These are phyloP conservation scores for Smittia aterrima DNA, from an alignment of 2,888 invertebrate species.

Conservation along the genomic window DNA sequence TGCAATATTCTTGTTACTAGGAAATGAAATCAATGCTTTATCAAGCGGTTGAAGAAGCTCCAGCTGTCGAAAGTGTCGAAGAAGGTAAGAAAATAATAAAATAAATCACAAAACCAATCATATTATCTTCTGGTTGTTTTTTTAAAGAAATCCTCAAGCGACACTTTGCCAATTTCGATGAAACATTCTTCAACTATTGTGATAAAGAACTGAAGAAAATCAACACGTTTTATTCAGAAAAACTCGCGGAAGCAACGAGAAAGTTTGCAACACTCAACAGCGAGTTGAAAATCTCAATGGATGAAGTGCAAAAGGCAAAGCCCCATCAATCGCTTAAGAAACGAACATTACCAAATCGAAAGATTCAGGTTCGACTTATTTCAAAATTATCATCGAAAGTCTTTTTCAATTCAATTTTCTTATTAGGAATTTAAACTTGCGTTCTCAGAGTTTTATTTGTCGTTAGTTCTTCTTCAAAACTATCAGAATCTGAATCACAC, in stretches of 20 bases:
- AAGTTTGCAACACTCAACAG: constrained; percentile 88
- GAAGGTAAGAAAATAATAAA: constrained; percentile 55
- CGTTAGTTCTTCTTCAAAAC: constrained; percentile 93
- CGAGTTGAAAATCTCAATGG: constrained; percentile 70
- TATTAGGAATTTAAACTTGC: constrained; percentile 84
- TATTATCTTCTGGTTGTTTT: no score
- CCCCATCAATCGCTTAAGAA: constrained; percentile 56
- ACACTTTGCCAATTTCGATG: constrained; percentile 91
- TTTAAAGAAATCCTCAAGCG: constrained; percentile 70
- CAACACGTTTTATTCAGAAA: constrained; percentile 63
- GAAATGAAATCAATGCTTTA: constrained; percentile 96
- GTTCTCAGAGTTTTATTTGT: constrained; percentile 97
- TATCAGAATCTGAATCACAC: constrained; percentile 98
- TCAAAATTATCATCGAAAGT: background rate
- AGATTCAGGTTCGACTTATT: constrained; percentile 62
- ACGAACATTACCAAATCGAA: constrained; percentile 67
- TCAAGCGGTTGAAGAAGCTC: constrained; percentile 85
- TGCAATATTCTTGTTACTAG: constrained; percentile 55
- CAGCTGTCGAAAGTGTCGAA: constrained; percentile 86
- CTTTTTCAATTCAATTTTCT: background rate
- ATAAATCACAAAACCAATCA: no score
- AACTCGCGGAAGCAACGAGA: constrained; percentile 94
- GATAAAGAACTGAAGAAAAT: constrained; percentile 65
- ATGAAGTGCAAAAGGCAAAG: constrained; percentile 55
- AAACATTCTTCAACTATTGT: constrained; percentile 91